phyloP scores from a whole-genome alignment of 2,113 vertebrate genomes.

The Rhinopomastus cyanomelas region DNA sequence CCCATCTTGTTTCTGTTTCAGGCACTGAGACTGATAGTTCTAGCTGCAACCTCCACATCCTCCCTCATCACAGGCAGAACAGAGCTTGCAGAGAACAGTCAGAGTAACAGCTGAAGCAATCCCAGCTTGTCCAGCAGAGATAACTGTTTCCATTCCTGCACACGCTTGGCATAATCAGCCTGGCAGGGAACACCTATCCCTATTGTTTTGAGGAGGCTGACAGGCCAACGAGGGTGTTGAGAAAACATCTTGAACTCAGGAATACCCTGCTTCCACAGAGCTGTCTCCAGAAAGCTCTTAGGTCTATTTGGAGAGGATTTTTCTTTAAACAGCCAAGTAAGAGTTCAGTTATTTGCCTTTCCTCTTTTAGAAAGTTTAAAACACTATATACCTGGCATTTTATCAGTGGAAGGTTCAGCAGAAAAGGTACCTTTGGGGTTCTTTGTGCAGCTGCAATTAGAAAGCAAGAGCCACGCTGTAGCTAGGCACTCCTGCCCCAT shows the following conservation, averaged over 20 bases:
- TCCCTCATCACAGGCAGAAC: background rate
- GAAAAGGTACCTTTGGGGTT: background rate
- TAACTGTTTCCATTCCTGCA: background rate
- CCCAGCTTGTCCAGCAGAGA: background rate
- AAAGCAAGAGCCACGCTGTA: background rate
- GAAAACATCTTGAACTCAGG: background rate
- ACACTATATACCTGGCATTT: background rate
- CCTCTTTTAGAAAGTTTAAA: background rate
- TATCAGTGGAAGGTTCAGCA: background rate
- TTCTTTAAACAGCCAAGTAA: background rate
- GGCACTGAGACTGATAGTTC: fast-evolving
- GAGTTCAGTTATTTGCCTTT: background rate
- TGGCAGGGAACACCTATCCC: background rate
- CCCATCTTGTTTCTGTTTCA: background rate
- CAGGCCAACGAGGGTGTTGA: background rate
- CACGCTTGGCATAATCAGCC: background rate
- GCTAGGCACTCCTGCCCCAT: background rate
- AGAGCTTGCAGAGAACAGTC: background rate
- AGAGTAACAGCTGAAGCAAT: background rate
- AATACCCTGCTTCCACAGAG: background rate
- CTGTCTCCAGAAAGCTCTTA: background rate
- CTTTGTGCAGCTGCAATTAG: background rate
- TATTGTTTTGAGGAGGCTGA: background rate
- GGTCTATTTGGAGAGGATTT: background rate
- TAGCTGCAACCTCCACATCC: background rate